These are phyloP conservation scores for Oostethus manadensis DNA, from an alignment of 2,113 vertebrate genomes.

Conservation along the genomic window DNA sequence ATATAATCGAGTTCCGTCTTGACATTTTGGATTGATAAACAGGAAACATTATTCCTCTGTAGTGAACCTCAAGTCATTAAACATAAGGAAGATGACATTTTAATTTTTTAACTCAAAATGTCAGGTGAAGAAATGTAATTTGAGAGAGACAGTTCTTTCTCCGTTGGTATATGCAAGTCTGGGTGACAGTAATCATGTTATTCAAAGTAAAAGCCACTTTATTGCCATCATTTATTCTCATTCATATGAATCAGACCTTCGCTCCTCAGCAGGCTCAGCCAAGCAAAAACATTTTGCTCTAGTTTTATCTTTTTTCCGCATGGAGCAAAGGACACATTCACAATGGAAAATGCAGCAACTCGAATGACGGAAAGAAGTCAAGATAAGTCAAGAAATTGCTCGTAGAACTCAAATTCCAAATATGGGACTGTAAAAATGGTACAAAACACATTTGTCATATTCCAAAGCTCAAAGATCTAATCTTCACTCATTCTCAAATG, in stretches of 20 bases:
- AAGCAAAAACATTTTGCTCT: neutral
- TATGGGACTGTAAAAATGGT: no score
- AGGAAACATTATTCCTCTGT: constrained; percentile 2
- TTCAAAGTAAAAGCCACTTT: neutral
- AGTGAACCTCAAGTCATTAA: neutral
- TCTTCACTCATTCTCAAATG: no score
- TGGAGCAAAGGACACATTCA: neutral
- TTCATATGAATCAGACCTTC: neutral
- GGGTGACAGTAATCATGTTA: neutral
- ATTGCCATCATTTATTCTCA: neutral
- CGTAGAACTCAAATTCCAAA: no score
- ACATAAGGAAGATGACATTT: constrained; percentile 4
- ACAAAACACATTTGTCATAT: no score
- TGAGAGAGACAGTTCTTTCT: neutral
- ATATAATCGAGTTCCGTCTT: neutral
- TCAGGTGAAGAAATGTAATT: constrained; percentile 3
- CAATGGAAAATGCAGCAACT: neutral
- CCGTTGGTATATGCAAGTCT: neutral
- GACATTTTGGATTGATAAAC: constrained; percentile 5
- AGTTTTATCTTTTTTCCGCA: neutral
- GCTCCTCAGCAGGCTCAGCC: neutral
- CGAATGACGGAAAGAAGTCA: no score
- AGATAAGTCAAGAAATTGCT: neutral
- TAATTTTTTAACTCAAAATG: constrained; percentile 1
- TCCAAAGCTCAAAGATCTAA: no score